Evolutionary conservation across 64 coral and sea anemone species (phyloP).

Genomic region (Cladopsammia gracilis): DNA sequence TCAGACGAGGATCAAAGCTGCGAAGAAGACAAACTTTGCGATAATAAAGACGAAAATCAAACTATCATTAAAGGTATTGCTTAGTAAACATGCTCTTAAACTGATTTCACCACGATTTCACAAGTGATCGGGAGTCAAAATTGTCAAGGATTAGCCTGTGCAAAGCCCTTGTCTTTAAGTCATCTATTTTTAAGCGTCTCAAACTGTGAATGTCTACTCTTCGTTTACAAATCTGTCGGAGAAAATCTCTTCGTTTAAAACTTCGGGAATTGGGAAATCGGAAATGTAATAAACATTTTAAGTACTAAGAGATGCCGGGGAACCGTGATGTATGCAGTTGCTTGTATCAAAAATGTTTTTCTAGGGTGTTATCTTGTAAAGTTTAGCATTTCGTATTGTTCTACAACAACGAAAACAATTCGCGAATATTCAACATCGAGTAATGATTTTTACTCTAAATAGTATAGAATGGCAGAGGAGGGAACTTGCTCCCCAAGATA

Average conservation of each 20-base stretch:
- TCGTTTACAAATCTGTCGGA: background rate
- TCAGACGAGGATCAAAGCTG: conserved; percentile 79
- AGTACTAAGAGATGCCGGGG: background rate
- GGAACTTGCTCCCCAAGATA: background rate
- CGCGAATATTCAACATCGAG: background rate
- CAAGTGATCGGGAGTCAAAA: background rate
- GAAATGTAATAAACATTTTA: conserved; percentile 9
- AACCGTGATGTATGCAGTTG: background rate
- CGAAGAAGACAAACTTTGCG: conserved; percentile 79
- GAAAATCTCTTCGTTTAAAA: background rate
- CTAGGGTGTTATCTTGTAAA: background rate
- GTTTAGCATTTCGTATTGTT: background rate
- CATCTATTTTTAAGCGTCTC: conserved; percentile 18
- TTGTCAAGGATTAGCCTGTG: background rate
- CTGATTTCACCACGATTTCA: conserved; percentile 2
- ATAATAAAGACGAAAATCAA: conserved; percentile 35
- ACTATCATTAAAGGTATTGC: conserved; percentile 30
- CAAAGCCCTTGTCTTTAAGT: background rate
- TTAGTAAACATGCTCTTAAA: background rate
- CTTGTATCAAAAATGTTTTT: conserved; percentile 24
- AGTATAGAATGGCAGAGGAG: background rate
- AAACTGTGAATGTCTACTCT: background rate
- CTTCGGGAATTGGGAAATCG: background rate
- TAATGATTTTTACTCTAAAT: background rate
- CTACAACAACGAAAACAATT: conserved; percentile 35